Conservation (phyloP, 2,888 invertebrate species). For the Agrochola lota region DNA sequence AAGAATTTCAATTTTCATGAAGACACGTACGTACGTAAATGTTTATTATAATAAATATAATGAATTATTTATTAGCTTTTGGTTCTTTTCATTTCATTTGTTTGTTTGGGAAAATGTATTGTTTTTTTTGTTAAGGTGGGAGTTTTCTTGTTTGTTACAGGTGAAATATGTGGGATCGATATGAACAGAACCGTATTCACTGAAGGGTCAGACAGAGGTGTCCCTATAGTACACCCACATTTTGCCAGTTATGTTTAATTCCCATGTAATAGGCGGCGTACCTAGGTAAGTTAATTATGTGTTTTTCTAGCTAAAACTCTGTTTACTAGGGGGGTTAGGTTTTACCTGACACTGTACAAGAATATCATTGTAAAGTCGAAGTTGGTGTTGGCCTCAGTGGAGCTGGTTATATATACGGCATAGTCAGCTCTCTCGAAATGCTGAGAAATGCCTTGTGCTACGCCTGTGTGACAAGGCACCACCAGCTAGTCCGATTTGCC, state of each 20-base stretch:
- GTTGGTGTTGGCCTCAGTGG: too few species aligned
- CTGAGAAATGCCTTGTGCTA: too few species aligned
- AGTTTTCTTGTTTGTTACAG: slow-evolving; percentile 22
- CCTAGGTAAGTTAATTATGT: neutral
- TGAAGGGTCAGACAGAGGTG: neutral
- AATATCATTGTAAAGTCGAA: too few species aligned
- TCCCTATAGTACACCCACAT: neutral
- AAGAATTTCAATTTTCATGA: slow-evolving; percentile 72
- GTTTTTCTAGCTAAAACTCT: neutral
- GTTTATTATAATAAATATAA: slow-evolving; percentile 61
- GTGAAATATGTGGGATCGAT: neutral
- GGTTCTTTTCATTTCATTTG: slow-evolving; percentile 50
- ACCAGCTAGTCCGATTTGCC: too few species aligned
- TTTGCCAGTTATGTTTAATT: neutral
- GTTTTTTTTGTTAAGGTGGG: slow-evolving; percentile 10
- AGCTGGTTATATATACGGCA: too few species aligned
- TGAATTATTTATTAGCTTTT: slow-evolving; percentile 67
- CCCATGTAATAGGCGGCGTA: neutral
- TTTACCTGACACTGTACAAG: too few species aligned
- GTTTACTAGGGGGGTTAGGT: too few species aligned
- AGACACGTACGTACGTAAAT: slow-evolving; percentile 59
- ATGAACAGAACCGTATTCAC: too few species aligned
- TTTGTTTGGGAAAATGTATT: slow-evolving; percentile 33
- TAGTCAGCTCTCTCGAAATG: too few species aligned
- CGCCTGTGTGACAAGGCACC: too few species aligned